Base-by-base conservation (phyloP, 2,888 invertebrate genomes). In the Platerodrilus igneus region DNA sequence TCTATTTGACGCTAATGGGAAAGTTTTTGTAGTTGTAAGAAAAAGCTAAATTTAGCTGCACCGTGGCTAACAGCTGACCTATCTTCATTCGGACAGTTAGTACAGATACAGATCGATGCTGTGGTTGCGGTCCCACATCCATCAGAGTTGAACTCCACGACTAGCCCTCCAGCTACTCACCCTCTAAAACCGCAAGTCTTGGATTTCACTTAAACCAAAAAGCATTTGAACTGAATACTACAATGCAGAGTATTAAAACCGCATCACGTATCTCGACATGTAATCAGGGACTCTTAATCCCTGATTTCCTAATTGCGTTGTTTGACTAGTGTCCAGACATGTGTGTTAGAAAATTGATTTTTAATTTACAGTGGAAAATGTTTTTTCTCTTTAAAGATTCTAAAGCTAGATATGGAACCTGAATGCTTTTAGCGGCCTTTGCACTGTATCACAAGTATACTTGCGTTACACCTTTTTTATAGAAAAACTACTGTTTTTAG, bases 201-300 rank as follows among this genome's bases (percentile, higher is more conserved):
- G 42, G 37, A 42, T 37, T 29, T 37, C 32, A 33, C 47, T 52
- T 45, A 47, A 50, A 47, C 51, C 53, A 49, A 50, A 44, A 48
- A 48, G 50, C 49, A 47, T 51, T 48, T 43, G 50, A 44, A 48
- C 48, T 44, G 37, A 42, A 25, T 23, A 42, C 37, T 42, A 36
- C 42, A 50, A 50, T 54, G 49, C 49, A 44, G 47, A 44, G 43
- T 40, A 38, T 41, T 41, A 36, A 42, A 41, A 44, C 46, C 48
- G 41, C 48, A 41, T 43, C 45, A 47, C 49, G 47, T 46, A 46
- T 46, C 40, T 37, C 47, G 52, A 56, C 52, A 54, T 53, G 52
- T 54, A 58, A 56, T 58, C 55, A 58, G 52, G 50, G 49, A 54
- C 53, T 52, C 48, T 58, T 58, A 58, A 58, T 57, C 52, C 53